These are phyloP conservation scores for Myanophis thanlyinensis DNA, from an alignment of 2,113 vertebrate genomes.

Conservation along the genomic window DNA sequence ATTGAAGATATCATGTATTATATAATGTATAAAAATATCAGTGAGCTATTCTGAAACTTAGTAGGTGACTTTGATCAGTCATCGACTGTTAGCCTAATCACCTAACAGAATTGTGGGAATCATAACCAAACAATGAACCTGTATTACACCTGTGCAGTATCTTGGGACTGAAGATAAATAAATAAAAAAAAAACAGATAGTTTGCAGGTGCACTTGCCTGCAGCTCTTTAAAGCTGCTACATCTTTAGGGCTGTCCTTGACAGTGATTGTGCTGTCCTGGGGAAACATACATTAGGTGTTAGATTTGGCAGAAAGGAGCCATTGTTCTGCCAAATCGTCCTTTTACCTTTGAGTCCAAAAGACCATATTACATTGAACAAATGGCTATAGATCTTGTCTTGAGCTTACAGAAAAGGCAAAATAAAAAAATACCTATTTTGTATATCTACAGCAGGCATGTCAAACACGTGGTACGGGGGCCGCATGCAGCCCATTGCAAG, in stretches of 20 bases:
- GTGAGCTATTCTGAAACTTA: background rate
- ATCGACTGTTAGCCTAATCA: background rate
- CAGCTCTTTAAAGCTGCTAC: background rate
- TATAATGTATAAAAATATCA: background rate
- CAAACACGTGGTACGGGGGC: too few relatives aligned
- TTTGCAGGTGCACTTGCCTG: background rate
- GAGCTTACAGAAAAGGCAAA: background rate
- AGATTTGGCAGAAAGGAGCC: background rate
- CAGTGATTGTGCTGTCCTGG: background rate
- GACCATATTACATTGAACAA: background rate
- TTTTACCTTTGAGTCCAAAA: background rate
- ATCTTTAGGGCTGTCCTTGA: background rate
- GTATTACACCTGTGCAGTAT: background rate
- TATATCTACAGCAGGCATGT: too few relatives aligned
- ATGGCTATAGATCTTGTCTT: background rate
- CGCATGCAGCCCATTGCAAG: too few relatives aligned
- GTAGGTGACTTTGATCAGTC: background rate
- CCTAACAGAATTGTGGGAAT: background rate
- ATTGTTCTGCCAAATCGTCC: background rate
- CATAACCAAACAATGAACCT: background rate
- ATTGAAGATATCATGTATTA: background rate
- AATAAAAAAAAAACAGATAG: background rate
- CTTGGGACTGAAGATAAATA: background rate
- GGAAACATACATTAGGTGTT: background rate
- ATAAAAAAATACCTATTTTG: background rate